Percentiles rank a stretch among this genome's conserved stretches.
phyloP scores from a whole-genome alignment of 2,797 vertebrate genomes.

The Lemur catta region DNA sequence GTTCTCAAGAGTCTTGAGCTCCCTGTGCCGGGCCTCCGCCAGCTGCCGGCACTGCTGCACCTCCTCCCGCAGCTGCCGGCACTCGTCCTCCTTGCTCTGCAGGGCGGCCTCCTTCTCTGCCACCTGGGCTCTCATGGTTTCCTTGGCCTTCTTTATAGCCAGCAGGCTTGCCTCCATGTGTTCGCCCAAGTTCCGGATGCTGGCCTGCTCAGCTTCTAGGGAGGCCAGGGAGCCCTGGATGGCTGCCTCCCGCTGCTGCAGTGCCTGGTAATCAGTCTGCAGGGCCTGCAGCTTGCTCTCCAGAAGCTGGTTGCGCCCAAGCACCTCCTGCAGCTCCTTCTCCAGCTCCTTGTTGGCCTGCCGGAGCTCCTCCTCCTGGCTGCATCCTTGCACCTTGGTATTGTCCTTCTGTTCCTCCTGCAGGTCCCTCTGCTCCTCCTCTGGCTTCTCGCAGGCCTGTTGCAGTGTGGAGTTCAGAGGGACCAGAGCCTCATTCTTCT shows the following conservation, averaged over 20 bases:
- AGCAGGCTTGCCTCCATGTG: constrained; percentile 87
- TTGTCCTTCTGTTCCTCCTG: constrained; percentile 82
- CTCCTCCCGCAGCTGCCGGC: constrained; percentile 84
- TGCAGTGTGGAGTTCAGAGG: constrained; percentile 83
- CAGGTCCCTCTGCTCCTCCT: constrained; percentile 83
- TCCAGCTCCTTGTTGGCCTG: constrained; percentile 86
- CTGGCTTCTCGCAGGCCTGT: constrained; percentile 80
- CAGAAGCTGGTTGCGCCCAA: constrained; percentile 82
- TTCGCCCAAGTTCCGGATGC: constrained; percentile 84
- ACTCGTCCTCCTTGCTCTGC: constrained; percentile 81
- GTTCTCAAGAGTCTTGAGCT: constrained; percentile 84
- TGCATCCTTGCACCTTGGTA: constrained; percentile 74
- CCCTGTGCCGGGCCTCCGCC: constrained; percentile 82
- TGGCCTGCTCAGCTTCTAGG: constrained; percentile 88
- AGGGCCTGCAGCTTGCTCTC: constrained; percentile 84
- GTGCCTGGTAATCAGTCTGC: constrained; percentile 86
- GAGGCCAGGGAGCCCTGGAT: constrained; percentile 84
- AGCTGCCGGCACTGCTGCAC: constrained; percentile 80
- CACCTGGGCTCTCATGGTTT: constrained; percentile 84
- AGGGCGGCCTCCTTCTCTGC: constrained; percentile 83
- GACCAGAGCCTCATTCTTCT: constrained; percentile 77
- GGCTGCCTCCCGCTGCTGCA: constrained; percentile 87
- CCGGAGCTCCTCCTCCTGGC: constrained; percentile 85
- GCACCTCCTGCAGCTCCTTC: constrained; percentile 85
- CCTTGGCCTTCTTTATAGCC: constrained; percentile 84